phyloP scores from a whole-genome alignment of 2,113 vertebrate species.

The Oncorhynchus gorbuscha region DNA sequence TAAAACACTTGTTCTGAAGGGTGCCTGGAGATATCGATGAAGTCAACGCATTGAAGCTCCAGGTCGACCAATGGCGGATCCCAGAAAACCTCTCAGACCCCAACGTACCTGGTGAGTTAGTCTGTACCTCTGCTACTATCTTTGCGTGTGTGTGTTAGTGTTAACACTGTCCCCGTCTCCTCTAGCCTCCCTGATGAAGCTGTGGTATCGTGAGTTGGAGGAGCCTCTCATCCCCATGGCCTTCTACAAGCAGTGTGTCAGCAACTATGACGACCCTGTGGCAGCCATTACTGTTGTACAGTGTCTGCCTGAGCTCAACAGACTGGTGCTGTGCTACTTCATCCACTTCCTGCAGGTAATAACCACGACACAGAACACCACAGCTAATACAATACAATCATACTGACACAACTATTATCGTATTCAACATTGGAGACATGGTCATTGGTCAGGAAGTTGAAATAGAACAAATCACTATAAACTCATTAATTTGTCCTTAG shows the following conservation, averaged over 20 bases:
- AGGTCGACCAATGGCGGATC: conserved; percentile 91
- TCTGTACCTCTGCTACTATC: background rate
- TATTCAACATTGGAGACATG: background rate
- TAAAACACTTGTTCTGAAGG: conserved; percentile 60
- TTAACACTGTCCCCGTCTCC: too few species aligned
- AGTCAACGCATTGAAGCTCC: conserved; percentile 88
- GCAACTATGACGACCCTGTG: conserved; percentile 83
- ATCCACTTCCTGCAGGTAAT: conserved; percentile 90
- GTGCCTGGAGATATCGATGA: conserved; percentile 91
- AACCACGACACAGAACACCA: background rate
- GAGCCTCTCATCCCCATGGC: conserved; percentile 87
- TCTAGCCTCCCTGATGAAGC: conserved; percentile 82
- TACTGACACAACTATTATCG: too few species aligned
- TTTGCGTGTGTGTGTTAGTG: background rate
- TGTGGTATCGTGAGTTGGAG: conserved; percentile 90
- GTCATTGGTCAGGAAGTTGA: background rate
- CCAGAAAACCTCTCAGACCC: conserved; percentile 86
- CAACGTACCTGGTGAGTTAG: conserved; percentile 82
- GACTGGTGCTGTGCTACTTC: conserved; percentile 88
- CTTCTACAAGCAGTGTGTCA: conserved; percentile 87
- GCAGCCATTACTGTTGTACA: conserved; percentile 85
- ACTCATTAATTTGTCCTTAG: background rate
- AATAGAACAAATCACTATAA: background rate
- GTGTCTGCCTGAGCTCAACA: conserved; percentile 84
- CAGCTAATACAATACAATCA: too few species aligned